These are phyloP conservation scores for Drosophila antonietae DNA, from an alignment of 2,888 invertebrate species.

Conservation along the genomic window DNA sequence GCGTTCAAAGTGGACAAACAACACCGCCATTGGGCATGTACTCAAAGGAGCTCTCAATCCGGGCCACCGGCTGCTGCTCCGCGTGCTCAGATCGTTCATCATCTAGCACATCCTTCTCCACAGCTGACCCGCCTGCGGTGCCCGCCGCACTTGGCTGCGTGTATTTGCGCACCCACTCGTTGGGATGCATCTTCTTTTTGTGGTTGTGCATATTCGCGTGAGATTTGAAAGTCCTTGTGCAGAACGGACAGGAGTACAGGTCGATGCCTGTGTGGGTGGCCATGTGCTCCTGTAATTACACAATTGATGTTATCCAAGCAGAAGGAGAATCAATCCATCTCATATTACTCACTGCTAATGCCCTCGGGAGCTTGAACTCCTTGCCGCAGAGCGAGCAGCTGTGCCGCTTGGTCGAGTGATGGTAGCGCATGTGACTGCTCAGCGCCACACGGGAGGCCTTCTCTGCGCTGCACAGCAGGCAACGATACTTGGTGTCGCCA, in stretches of 20 bases:
- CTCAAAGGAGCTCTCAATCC: conserved; percentile 24
- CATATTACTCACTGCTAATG: conserved; percentile 54
- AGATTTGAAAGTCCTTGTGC: conserved; percentile 82
- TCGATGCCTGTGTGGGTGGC: conserved; percentile 83
- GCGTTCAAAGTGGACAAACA: conserved; percentile 53
- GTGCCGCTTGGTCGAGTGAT: conserved; percentile 70
- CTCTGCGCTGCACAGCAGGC: conserved; percentile 62
- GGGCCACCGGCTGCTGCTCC: not conserved
- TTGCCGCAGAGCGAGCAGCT: conserved; percentile 67
- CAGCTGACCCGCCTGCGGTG: conserved; percentile 4
- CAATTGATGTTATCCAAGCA: no score
- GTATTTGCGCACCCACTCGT: conserved; percentile 80
- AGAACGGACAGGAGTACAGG: conserved; percentile 82
- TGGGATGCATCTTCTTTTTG: conserved; percentile 82
- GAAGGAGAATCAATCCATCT: not conserved
- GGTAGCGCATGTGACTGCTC: conserved; percentile 71
- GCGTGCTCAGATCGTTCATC: not conserved
- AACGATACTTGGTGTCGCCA: conserved; percentile 64
- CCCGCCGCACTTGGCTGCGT: conserved; percentile 52
- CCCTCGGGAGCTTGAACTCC: conserved; percentile 65
- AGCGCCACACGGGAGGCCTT: conserved; percentile 67
- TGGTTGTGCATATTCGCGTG: conserved; percentile 84
- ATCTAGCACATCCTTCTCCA: not conserved
- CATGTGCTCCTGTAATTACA: conserved; percentile 80
- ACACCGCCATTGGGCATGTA: conserved; percentile 45